Evolutionary conservation across 2,888 invertebrate species (phyloP).

Genomic region (Druceiella hillmani): DNA sequence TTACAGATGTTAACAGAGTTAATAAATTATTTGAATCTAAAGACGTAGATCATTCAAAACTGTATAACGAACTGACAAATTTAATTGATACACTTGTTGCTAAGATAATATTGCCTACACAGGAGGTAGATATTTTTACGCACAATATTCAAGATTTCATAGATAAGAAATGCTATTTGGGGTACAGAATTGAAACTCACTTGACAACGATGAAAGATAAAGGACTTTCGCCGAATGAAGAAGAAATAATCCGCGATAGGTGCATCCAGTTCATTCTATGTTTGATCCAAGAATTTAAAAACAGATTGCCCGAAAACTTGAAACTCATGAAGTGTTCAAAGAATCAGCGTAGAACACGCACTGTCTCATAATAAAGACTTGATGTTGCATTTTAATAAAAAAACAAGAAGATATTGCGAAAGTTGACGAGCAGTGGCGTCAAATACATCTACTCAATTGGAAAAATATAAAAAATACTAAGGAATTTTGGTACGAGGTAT

Average conservation of each 20-base stretch:
- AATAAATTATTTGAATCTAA: too few relatives aligned
- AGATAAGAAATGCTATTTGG: too few relatives aligned
- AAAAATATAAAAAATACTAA: slow-evolving; percentile 6
- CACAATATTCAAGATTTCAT: too few relatives aligned
- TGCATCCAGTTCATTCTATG: slow-evolving; percentile 9
- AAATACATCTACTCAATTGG: slow-evolving; percentile 11
- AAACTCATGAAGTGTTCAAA: slow-evolving; percentile 9
- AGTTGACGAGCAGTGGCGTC: slow-evolving; percentile 13
- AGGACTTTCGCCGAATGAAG: slow-evolving; percentile 10
- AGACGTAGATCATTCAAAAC: too few relatives aligned
- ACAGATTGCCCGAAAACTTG: slow-evolving; percentile 16
- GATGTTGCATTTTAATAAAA: slow-evolving; percentile 18
- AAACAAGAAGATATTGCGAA: slow-evolving; percentile 14
- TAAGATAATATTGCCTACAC: too few relatives aligned
- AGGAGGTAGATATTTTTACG: too few relatives aligned
- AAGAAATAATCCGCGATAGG: slow-evolving; percentile 12
- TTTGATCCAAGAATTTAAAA: slow-evolving; percentile 13
- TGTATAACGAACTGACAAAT: too few relatives aligned
- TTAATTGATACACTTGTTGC: too few relatives aligned
- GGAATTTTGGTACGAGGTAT: slow-evolving; percentile 11
- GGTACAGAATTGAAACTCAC: too few relatives aligned
- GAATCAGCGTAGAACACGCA: slow-evolving; percentile 15
- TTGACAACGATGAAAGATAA: slow-evolving; percentile 13
- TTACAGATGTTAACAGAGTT: too few relatives aligned
- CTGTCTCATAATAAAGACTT: slow-evolving; percentile 17